These are phyloP conservation scores for Drosophila azteca DNA, from an alignment of 1,140 invertebrate genomes.

Conservation along the genomic window DNA sequence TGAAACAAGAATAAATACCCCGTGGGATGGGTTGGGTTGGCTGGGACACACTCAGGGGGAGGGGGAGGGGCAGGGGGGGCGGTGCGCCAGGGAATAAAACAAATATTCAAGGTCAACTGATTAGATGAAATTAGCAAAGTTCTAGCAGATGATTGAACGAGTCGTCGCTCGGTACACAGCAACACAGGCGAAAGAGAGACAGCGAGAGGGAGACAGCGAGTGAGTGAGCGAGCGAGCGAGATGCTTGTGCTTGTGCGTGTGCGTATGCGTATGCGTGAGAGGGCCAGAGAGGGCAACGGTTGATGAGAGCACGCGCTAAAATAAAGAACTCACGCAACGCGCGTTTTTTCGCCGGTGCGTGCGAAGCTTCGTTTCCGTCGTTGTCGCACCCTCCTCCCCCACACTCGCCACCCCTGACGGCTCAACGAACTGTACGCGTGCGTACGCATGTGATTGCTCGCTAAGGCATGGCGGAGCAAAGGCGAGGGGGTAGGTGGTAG, in stretches of 20 bases:
- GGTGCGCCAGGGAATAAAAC: conserved; percentile 36
- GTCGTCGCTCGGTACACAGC: no score
- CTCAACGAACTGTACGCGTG: conserved; percentile 36
- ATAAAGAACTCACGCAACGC: conserved; percentile 72
- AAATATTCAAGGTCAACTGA: conserved; percentile 80
- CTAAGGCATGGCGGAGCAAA: no score
- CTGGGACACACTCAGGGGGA: no score
- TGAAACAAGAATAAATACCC: conserved; percentile 63
- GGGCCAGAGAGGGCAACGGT: conserved; percentile 2
- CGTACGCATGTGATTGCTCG: conserved; percentile 56
- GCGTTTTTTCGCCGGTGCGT: conserved; percentile 52
- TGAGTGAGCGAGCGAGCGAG: not conserved
- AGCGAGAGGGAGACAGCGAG: not conserved
- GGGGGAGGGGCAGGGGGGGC: no score
- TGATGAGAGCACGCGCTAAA: conserved; percentile 73
- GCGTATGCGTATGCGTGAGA: not conserved
- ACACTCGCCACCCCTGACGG: not conserved
- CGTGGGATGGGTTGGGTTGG: conserved; percentile 12
- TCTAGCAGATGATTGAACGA: conserved; percentile 70
- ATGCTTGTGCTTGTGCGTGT: not conserved
- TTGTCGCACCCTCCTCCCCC: not conserved
- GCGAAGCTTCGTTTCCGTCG: conserved; percentile 38
- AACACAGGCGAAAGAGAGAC: not conserved
- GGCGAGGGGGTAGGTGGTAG: not conserved
- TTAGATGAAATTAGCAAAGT: conserved; percentile 81